Evolutionary conservation across 2,888 invertebrate genomes (phyloP).

Genomic region (Copidosoma aretas): DNA sequence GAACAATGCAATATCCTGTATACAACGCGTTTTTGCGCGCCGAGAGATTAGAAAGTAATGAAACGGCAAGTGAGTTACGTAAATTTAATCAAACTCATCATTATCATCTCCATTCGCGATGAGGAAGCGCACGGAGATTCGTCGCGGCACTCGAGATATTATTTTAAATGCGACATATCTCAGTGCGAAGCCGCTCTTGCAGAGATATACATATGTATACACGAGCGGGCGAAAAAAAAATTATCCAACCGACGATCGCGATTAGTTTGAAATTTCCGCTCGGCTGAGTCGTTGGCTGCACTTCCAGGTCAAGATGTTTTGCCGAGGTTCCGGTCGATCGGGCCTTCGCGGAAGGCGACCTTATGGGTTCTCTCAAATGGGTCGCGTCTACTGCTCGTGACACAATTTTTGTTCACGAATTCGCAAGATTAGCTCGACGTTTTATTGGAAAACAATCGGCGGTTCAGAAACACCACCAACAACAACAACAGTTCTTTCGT

Average conservation of each 20-base stretch:
- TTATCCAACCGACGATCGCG: not conserved
- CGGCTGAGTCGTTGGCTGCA: slow-evolving; percentile 21
- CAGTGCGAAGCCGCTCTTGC: too few species aligned
- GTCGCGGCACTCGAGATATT: too few species aligned
- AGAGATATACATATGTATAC: too few species aligned
- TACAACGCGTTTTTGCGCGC: too few species aligned
- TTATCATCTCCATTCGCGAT: too few species aligned
- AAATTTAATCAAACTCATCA: not conserved
- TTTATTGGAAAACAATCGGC: too few species aligned
- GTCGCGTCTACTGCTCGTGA: slow-evolving; percentile 1
- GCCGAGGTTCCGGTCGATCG: slow-evolving; percentile 32
- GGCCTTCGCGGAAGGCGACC: slow-evolving; percentile 29
- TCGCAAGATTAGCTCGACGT: slow-evolving; percentile 1
- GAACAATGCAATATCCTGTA: too few species aligned
- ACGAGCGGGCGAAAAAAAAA: not conserved
- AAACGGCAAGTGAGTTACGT: not conserved
- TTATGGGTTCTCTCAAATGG: slow-evolving; percentile 30
- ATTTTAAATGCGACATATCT: too few species aligned
- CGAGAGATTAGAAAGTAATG: not conserved
- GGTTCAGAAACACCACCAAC: not conserved
- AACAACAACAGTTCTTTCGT: slow-evolving; percentile 10
- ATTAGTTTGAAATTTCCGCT: slow-evolving; percentile 8
- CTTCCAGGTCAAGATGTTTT: slow-evolving; percentile 31
- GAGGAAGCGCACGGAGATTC: too few species aligned
- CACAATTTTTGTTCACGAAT: slow-evolving; percentile 7